phyloP scores from a whole-genome alignment of 2,888 invertebrate genomes.

The Apantesis nais region DNA sequence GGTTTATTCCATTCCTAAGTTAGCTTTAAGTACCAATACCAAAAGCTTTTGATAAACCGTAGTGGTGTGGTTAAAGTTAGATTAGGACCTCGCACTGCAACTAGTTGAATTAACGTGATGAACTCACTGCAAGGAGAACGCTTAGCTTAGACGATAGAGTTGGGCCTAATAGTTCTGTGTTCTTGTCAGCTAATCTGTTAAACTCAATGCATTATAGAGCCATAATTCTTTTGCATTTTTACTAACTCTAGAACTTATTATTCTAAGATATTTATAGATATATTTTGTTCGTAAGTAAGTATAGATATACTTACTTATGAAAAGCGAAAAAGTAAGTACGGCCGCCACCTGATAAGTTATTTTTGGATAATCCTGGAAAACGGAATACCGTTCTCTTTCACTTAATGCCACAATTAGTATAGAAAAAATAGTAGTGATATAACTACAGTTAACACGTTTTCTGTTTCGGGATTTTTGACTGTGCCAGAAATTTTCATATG shows the following conservation, averaged over 20 bases:
- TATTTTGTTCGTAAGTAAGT: neutral
- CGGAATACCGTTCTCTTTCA: neutral
- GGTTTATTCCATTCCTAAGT: neutral
- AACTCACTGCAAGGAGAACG: slow-evolving; percentile 32
- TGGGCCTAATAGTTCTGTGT: slow-evolving; percentile 31
- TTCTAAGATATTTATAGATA: neutral
- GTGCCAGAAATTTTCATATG: too few species aligned
- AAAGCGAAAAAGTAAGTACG: neutral
- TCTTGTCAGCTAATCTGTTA: slow-evolving; percentile 28
- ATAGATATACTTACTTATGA: too few species aligned
- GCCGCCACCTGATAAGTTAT: neutral
- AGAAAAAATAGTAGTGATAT: too few species aligned
- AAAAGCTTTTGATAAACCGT: neutral
- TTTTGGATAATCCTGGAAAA: neutral
- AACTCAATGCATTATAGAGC: slow-evolving; percentile 15
- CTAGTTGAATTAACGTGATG: slow-evolving; percentile 43
- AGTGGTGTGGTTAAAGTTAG: slow-evolving; percentile 22
- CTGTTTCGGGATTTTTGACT: too few species aligned
- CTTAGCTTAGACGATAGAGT: slow-evolving; percentile 31
- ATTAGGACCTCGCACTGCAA: slow-evolving; percentile 29
- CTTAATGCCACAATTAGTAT: too few species aligned
- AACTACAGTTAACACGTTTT: too few species aligned
- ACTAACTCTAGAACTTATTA: neutral
- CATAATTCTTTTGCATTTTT: neutral
- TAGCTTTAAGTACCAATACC: neutral